phyloP scores from a whole-genome alignment of 2,888 invertebrate genomes.

The Tetragonula carbonaria region DNA sequence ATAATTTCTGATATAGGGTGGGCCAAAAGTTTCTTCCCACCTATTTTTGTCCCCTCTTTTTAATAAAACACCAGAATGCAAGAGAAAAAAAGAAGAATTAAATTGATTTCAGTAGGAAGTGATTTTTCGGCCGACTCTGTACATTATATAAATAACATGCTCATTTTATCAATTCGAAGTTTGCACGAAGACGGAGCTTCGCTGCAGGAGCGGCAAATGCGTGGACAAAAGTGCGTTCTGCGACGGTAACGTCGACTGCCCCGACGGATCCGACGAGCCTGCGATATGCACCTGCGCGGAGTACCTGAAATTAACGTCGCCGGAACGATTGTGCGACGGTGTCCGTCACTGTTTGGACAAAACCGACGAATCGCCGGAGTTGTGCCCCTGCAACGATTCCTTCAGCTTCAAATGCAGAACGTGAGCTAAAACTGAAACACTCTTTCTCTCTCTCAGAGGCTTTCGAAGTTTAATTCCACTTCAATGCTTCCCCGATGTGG shows the following conservation, averaged over 20 bases:
- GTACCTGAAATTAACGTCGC: slow-evolving; percentile 88
- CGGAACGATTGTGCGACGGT: slow-evolving; percentile 91
- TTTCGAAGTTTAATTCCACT: no score
- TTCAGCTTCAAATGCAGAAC: slow-evolving; percentile 85
- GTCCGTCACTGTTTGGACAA: slow-evolving; percentile 91
- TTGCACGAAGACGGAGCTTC: slow-evolving; percentile 88
- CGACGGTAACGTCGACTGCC: slow-evolving; percentile 88
- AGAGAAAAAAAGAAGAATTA: no score
- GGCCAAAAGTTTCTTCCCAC: no score
- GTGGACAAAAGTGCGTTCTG: slow-evolving; percentile 89
- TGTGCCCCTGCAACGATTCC: slow-evolving; percentile 87
- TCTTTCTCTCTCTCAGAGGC: no score
- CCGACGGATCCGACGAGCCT: slow-evolving; percentile 90
- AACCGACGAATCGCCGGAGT: slow-evolving; percentile 89
- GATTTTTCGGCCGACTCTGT: no score
- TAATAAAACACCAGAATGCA: no score
- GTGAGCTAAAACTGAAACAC: slow-evolving; percentile 79
- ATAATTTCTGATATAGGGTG: no score
- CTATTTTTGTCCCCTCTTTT: no score
- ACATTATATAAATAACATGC: background rate
- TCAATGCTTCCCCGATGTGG: no score
- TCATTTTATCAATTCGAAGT: slow-evolving; percentile 81
- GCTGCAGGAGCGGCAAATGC: slow-evolving; percentile 89
- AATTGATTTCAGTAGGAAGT: no score
- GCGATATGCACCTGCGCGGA: slow-evolving; percentile 87